A percentile compares a stretch with the other conserved stretches of the same genome.
phyloP scores from a whole-genome alignment of 2,888 invertebrate species.

The Adineta ricciae region DNA sequence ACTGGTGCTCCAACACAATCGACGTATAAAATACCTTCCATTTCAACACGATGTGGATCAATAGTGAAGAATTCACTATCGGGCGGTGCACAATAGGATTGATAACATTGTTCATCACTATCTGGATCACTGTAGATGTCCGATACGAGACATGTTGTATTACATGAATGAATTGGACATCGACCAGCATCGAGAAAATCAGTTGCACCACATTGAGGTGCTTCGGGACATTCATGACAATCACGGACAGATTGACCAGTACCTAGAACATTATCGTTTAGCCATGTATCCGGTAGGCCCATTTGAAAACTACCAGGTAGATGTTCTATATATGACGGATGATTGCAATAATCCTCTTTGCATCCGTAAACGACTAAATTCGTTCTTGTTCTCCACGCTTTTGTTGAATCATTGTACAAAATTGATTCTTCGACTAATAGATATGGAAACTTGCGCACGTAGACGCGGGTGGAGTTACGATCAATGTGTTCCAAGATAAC shows the following conservation, averaged over 20 bases:
- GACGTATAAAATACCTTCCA: neutral
- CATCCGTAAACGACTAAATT: neutral
- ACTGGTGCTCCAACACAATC: neutral
- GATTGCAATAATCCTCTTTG: neutral
- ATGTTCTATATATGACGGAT: neutral
- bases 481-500: neutral
- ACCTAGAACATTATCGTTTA: neutral
- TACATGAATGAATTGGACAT: neutral
- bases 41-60: neutral
- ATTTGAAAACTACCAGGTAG: neutral
- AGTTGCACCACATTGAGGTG: neutral
- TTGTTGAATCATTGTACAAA: neutral
- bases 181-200: neutral
- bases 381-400: neutral
- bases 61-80: neutral
- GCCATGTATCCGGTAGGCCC: neutral
- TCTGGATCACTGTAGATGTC: neutral
- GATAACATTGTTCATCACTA: neutral
- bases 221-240: constrained; percentile 16
- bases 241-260: neutral
- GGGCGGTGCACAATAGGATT: neutral
- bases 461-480: neutral
- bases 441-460: neutral
- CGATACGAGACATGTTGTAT: neutral
- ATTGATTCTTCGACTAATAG: constrained; percentile 3